Evolutionary conservation across 2,797 vertebrate species (phyloP).

Genomic region (Paedocypris micromegethes): DNA sequence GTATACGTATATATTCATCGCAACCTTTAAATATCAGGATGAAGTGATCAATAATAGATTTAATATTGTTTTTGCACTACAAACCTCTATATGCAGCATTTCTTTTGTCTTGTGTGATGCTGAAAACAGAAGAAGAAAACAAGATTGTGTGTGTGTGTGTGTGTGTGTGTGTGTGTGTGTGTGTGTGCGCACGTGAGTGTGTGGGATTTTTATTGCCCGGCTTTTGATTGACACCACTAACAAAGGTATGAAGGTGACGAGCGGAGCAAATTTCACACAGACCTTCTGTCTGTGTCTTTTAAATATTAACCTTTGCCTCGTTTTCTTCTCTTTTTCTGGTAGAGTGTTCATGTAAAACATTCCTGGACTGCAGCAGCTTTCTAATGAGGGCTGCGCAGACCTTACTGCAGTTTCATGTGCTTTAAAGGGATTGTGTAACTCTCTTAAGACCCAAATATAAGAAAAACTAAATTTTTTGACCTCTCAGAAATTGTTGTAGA

Average conservation of each 20-base stretch:
- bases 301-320: slow-evolving; percentile 26
- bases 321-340: slow-evolving; percentile 10
- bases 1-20: too few relatives aligned
- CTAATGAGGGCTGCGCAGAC: slow-evolving; percentile 35
- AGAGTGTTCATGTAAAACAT: slow-evolving; percentile 32
- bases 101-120: background rate
- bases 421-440: slow-evolving; percentile 34
- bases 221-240: slow-evolving; percentile 39
- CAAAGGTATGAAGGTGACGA: slow-evolving; percentile 35
- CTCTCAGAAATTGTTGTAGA: too few relatives aligned
- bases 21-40: too few relatives aligned
- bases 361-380: slow-evolving; percentile 33
- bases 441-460: slow-evolving; percentile 7
- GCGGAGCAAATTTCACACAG: slow-evolving; percentile 14
- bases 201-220: slow-evolving; percentile 17
- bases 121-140: background rate
- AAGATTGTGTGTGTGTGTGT: background rate
- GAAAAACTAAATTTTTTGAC: too few relatives aligned
- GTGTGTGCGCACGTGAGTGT: slow-evolving; percentile 4
- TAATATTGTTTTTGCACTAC: too few relatives aligned
- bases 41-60: too few relatives aligned
- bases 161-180: slow-evolving; percentile 4
- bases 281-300: slow-evolving; percentile 7
- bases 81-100: background rate
- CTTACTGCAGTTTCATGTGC: slow-evolving; percentile 14